Percentiles rank a stretch among this genome's conserved stretches.
Conservation (phyloP, 2,797 vertebrate genomes). For the Acipenser ruthenus region DNA sequence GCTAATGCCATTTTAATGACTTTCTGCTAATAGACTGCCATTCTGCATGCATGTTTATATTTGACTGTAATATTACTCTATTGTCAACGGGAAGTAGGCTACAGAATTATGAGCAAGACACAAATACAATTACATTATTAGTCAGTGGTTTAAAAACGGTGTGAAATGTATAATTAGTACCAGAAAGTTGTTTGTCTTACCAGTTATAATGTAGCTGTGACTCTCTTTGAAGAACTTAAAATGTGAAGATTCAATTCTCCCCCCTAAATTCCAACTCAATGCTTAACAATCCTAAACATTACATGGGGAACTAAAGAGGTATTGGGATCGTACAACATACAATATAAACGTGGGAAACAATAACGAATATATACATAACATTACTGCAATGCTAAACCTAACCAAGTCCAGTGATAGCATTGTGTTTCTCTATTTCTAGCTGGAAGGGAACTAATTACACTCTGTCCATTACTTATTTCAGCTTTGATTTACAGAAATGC, state of each 20-base stretch:
- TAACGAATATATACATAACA: neutral
- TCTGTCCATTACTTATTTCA: too few relatives aligned
- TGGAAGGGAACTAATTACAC: too few relatives aligned
- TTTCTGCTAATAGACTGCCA: too few relatives aligned
- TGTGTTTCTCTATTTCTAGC: neutral
- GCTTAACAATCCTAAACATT: neutral
- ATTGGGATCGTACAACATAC: neutral
- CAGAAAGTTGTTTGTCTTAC: conserved; percentile 54
- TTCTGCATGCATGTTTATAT: too few relatives aligned
- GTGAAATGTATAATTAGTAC: conserved; percentile 51
- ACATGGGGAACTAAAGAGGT: neutral
- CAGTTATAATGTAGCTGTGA: conserved; percentile 37
- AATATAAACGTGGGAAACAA: neutral
- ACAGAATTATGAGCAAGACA: too few relatives aligned
- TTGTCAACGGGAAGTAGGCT: too few relatives aligned
- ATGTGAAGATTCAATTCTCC: conserved; percentile 32
- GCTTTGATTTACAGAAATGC: too few relatives aligned
- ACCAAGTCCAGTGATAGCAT: too few relatives aligned
- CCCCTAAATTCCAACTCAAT: neutral
- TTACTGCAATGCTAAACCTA: too few relatives aligned
- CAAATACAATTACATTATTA: neutral
- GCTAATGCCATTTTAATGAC: too few relatives aligned
- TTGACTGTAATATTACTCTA: too few relatives aligned
- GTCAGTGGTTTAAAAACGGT: conserved; percentile 10
- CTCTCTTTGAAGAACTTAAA: conserved; percentile 49